Evolutionary conservation across 2,797 vertebrate genomes (phyloP), one percentile per base, ranked within the genome.

Genomic region (Phoebastria nigripes): DNA sequence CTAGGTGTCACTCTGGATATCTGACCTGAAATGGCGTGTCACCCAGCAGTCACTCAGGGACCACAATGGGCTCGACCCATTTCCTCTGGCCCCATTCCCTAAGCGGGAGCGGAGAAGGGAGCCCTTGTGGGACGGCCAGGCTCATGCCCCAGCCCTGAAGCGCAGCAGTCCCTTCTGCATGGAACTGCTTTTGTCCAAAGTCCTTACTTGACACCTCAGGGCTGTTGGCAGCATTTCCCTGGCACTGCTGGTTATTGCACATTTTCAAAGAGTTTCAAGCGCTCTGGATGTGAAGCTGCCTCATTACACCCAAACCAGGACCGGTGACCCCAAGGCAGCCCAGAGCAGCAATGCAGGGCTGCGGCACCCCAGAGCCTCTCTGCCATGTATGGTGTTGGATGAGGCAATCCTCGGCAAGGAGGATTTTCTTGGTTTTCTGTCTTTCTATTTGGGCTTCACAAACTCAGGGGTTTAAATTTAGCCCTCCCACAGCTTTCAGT

Each of bases 31-130:
- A 42, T 1, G 2, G 24, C 0, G 3, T 15, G 52, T 35, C 49
- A 33, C 42, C 13, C 55, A 41, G 39, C 37, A 41, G 56, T 35
- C 37, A 8, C 65, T 18, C 18, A 4, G 49, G 25, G 67, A 61
- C 35, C 28, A 4, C 2, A 1, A 13, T 0, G 1, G 24, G 26
- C 44, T 58, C 3, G 0, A 12, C 8, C 20, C 29, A 2, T 31
- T 28, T 44, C 26, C 51, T 37, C 12, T 13, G 28, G 44, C 76
- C 52, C 18, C 26, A 2, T 33, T 44, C 33, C 52, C 51, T 11
- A 44, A 11, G 76, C 2, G 1, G 20, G 21, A 41, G 49, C 1
- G 0, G 56, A 49, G 46, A 21, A 31, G 46, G 17, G 17, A 42
- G 42, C 21, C 44, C 26, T 4, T 8, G 17, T 0, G 2, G 52